These are phyloP conservation scores for Pocillopora meandrina DNA, from an alignment of 92 coral and sea anemone genomes.

Conservation along the genomic window DNA sequence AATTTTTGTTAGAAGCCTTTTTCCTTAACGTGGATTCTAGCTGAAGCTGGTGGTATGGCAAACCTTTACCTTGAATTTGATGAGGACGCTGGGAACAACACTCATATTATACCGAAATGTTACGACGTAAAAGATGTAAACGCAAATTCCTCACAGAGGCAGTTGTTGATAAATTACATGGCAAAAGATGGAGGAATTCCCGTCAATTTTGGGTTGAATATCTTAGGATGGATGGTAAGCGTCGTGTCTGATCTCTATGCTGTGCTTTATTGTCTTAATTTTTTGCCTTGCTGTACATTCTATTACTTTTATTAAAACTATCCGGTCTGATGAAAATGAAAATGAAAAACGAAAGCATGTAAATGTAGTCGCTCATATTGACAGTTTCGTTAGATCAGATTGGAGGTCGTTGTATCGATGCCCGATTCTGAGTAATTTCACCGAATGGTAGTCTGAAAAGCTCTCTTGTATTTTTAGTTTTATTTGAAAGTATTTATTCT, in stretches of 20 bases:
- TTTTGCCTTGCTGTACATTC: background rate
- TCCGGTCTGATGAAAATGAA: background rate
- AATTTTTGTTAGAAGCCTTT: too few species aligned
- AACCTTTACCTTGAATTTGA: constrained; percentile 2
- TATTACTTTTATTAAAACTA: background rate
- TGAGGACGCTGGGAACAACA: background rate
- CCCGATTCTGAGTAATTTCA: too few species aligned
- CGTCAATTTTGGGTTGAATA: constrained; percentile 84
- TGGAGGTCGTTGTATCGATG: too few species aligned
- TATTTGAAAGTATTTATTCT: too few species aligned
- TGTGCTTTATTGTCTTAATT: background rate
- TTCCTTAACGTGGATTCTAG: background rate
- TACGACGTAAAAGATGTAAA: constrained; percentile 34
- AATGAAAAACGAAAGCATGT: background rate
- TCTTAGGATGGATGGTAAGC: constrained; percentile 94
- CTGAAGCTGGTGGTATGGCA: background rate
- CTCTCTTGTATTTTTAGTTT: too few species aligned
- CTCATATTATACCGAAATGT: constrained; percentile 28
- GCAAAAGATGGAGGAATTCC: constrained; percentile 95
- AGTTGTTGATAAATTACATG: constrained; percentile 53
- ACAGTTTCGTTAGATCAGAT: too few species aligned
- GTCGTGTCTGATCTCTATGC: background rate
- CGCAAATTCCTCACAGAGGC: background rate
- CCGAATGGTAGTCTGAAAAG: too few species aligned
- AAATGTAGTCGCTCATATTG: too few species aligned